These are phyloP conservation scores for Coracopsis vasa DNA, from an alignment of 2,113 vertebrate genomes.

Conservation along the genomic window DNA sequence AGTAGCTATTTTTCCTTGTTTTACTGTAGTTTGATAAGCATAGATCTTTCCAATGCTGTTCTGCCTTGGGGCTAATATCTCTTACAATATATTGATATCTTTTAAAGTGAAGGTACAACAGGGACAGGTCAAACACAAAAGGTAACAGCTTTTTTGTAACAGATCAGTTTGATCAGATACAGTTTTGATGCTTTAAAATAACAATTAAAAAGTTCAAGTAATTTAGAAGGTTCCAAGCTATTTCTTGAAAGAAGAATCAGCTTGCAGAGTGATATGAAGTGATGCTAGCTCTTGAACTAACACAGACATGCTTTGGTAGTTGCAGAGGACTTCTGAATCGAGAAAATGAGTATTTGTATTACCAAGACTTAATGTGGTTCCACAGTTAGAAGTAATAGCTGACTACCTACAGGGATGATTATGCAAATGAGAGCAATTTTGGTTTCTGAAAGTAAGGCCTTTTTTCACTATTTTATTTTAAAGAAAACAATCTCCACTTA, in stretches of 20 bases:
- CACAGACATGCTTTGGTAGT: neutral
- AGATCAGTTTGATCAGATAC: neutral
- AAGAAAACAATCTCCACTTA: neutral
- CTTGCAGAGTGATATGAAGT: neutral
- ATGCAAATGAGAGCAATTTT: conserved; percentile 37
- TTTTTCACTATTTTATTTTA: neutral
- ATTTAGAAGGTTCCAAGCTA: neutral
- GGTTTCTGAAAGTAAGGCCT: neutral
- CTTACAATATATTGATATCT: neutral
- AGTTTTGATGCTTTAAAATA: neutral
- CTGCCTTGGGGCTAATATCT: neutral
- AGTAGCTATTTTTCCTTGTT: neutral
- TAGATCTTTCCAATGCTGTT: neutral
- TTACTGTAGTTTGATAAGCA: conserved; percentile 3
- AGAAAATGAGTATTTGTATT: conserved; percentile 50
- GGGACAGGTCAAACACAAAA: neutral
- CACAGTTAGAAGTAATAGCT: conserved; percentile 33
- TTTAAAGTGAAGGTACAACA: neutral
- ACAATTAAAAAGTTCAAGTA: neutral
- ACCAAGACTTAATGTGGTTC: neutral
- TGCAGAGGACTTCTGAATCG: conserved; percentile 18
- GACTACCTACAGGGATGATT: conserved; percentile 16
- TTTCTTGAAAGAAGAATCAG: neutral
- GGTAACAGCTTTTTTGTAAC: neutral
- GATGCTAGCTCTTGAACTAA: neutral